Percentiles rank a stretch among this genome's conserved stretches.
Evolutionary conservation across 2,113 vertebrate genomes (phyloP).

Genomic region (Bettongia penicillata): DNA sequence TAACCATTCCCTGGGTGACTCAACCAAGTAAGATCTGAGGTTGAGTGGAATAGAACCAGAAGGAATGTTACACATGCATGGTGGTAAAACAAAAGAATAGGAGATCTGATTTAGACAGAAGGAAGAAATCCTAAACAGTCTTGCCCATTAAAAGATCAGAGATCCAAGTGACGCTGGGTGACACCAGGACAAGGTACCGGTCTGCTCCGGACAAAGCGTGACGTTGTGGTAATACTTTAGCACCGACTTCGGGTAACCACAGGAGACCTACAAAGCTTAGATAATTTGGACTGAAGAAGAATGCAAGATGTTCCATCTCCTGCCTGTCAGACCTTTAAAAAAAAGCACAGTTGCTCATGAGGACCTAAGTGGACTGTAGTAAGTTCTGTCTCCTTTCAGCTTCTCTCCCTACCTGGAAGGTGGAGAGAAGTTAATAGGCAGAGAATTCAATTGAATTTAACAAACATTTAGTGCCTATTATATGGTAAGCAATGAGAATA

Average conservation of each 20-base stretch:
- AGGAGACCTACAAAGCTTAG: neutral
- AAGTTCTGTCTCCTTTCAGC: neutral
- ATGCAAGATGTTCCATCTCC: neutral
- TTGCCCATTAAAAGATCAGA: neutral
- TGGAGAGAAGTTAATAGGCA: neutral
- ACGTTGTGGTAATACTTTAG: neutral
- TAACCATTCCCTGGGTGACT: neutral
- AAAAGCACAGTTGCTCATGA: neutral
- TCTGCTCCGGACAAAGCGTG: neutral
- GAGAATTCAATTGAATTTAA: neutral
- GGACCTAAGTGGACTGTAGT: neutral
- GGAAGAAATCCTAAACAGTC: neutral
- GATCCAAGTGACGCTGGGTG: neutral
- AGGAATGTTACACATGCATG: neutral
- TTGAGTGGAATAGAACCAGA: neutral
- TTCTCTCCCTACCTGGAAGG: neutral
- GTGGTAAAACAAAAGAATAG: neutral
- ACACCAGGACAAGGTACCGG: neutral
- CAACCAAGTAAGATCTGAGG: neutral
- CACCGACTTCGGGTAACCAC: neutral
- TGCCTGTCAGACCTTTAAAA: neutral
- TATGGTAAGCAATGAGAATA: neutral
- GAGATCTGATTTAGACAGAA: neutral
- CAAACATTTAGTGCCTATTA: neutral
- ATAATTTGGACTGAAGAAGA: neutral